Evolutionary conservation across 1,140 invertebrate species (phyloP).

Genomic region (Diachasma alloeum): DNA sequence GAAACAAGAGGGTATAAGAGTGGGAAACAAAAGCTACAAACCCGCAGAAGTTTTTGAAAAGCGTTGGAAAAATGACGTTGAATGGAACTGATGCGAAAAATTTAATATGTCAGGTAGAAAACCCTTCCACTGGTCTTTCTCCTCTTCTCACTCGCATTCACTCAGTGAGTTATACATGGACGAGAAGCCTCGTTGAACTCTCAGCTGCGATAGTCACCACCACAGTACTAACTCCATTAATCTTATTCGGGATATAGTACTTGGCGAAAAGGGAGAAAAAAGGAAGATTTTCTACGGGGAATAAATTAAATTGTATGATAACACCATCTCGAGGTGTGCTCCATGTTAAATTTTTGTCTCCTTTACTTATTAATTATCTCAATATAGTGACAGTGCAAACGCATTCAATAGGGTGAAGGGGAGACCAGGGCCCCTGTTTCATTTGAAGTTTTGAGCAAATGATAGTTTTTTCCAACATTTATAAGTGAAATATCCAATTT

Average conservation of each 20-base stretch:
- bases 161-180: not conserved
- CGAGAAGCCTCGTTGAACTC: not conserved
- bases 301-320: conserved; percentile 30
- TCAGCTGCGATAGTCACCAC: conserved; percentile 8
- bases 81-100: conserved; percentile 21
- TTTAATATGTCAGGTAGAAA: conserved; percentile 13
- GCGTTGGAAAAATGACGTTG: not conserved
- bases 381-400: not conserved
- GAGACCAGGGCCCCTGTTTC: too few species aligned
- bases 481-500: too few species aligned
- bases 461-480: too few species aligned
- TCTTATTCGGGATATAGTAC: conserved; percentile 4
- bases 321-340: conserved; percentile 7
- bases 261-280: conserved; percentile 4
- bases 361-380: not conserved
- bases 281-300: conserved; percentile 11
- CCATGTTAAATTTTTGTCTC: not conserved
- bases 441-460: too few species aligned
- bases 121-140: not conserved
- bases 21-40: conserved; percentile 6
- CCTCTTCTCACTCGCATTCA: not conserved
- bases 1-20: not conserved
- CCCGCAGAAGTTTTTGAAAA: conserved; percentile 13
- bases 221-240: conserved; percentile 29
- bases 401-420: too few species aligned